Evolutionary conservation across 2,113 vertebrate species (phyloP).

Genomic region (Ochotona curzoniae): DNA sequence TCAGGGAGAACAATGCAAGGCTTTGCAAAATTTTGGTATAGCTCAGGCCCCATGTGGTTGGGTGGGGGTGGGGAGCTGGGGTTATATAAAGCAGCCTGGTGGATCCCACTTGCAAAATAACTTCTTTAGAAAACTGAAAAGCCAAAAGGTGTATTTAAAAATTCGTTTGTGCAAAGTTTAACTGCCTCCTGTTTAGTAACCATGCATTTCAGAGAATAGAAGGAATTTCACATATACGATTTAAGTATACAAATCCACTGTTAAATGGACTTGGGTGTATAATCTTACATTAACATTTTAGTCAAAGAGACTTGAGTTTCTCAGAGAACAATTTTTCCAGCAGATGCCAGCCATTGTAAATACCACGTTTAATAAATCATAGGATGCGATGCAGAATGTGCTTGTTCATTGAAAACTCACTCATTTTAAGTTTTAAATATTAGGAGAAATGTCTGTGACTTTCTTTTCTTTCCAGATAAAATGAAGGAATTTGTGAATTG

Average conservation of each 20-base stretch:
- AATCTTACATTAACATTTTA: conserved; percentile 40
- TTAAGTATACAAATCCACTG: not conserved
- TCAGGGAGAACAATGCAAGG: conserved; percentile 94
- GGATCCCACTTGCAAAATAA: conserved; percentile 70
- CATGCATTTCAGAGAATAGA: not conserved
- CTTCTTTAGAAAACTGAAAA: conserved; percentile 79
- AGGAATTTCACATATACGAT: not conserved
- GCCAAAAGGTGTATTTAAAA: conserved; percentile 72
- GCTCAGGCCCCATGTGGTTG: conserved; percentile 81
- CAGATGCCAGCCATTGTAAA: conserved; percentile 30
- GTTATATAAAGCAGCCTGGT: conserved; percentile 43
- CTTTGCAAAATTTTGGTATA: conserved; percentile 89
- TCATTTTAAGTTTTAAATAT: conserved; percentile 39
- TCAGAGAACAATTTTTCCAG: conserved; percentile 19
- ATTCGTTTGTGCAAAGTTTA: conserved; percentile 34
- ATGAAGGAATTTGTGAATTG: conserved; percentile 13
- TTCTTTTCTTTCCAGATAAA: conserved; percentile 37
- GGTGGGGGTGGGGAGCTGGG: conserved; percentile 77
- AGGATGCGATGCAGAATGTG: not conserved
- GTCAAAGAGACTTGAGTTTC: conserved; percentile 35
- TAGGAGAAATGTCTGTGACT: not conserved
- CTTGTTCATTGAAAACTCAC: conserved; percentile 26
- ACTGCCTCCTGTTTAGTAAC: conserved; percentile 5
- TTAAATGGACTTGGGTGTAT: not conserved
- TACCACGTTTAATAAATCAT: conserved; percentile 18